Percentiles rank a stretch among this genome's conserved stretches.
Conservation (phyloP, 2,888 invertebrate species). For the Hydroisotoma schaefferi region DNA sequence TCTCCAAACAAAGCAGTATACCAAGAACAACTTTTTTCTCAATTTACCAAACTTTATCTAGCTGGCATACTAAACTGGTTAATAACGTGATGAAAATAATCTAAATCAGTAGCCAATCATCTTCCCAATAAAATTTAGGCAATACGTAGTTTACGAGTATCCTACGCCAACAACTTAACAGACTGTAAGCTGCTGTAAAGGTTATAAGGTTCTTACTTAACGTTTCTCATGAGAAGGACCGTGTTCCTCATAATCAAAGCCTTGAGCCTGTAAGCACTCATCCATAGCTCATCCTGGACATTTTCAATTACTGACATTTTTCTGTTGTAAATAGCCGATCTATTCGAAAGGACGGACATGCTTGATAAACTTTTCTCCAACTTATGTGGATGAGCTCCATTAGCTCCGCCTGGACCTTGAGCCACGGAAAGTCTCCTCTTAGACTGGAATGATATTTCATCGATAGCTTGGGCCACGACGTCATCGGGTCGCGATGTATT, state of each 20-base stretch:
- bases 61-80: too few relatives aligned
- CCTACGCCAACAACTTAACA: too few relatives aligned
- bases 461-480: slow-evolving; percentile 32
- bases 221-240: slow-evolving; percentile 50
- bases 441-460: slow-evolving; percentile 33
- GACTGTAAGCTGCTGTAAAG: too few relatives aligned
- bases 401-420: slow-evolving; percentile 13
- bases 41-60: too few relatives aligned
- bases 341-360: slow-evolving; percentile 19
- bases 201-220: slow-evolving; percentile 72
- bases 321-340: slow-evolving; percentile 18
- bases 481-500: slow-evolving; percentile 17
- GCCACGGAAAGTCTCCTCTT: slow-evolving; percentile 26
- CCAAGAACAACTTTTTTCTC: not conserved
- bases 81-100: too few relatives aligned
- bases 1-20: too few relatives aligned
- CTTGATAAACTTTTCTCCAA: slow-evolving; percentile 27
- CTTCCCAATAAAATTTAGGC: too few relatives aligned
- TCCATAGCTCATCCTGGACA: slow-evolving; percentile 26
- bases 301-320: slow-evolving; percentile 30
- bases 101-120: too few relatives aligned
- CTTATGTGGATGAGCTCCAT: slow-evolving; percentile 16
- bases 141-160: too few relatives aligned
- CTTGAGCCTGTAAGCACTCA: slow-evolving; percentile 29
- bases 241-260: slow-evolving; percentile 38